These are phyloP conservation scores for Mola mola DNA, from an alignment of 2,113 vertebrate genomes.

Conservation along the genomic window DNA sequence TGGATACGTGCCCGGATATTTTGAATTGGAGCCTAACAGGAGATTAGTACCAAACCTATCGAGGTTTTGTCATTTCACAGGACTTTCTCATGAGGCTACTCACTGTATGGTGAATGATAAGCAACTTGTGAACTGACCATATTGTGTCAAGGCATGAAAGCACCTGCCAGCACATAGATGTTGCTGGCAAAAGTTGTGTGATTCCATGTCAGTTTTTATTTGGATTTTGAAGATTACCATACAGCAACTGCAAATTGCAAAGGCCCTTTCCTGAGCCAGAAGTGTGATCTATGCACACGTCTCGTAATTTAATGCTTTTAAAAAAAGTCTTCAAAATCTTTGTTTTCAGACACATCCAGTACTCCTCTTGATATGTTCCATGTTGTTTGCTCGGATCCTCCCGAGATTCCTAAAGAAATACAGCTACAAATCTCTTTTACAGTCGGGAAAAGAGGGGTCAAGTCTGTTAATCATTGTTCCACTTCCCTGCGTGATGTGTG, in stretches of 20 bases:
- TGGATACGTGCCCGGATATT: constrained; percentile 59
- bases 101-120: constrained; percentile 31
- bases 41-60: constrained; percentile 56
- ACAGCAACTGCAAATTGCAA: constrained; percentile 55
- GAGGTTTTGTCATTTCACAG: constrained; percentile 59
- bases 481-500: constrained; percentile 48
- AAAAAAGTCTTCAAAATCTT: constrained; percentile 23
- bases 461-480: constrained; percentile 68
- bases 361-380: constrained; percentile 61
- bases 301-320: constrained; percentile 32
- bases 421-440: constrained; percentile 37
- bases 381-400: constrained; percentile 47
- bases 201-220: constrained; percentile 25
- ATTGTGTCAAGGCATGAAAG: constrained; percentile 21
- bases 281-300: constrained; percentile 11
- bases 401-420: constrained; percentile 51
- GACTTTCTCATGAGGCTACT: constrained; percentile 34
- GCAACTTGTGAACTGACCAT: constrained; percentile 18
- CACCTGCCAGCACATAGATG: constrained; percentile 46
- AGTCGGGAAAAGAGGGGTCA: constrained; percentile 62
- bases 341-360: constrained; percentile 38
- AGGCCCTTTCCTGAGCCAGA: constrained; percentile 13
- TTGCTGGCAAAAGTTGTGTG: constrained; percentile 30
- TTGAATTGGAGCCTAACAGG: constrained; percentile 57
- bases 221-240: constrained; percentile 44